phyloP scores from a whole-genome alignment of 1,140 invertebrate species.

The Drosophila nigromelanica region DNA sequence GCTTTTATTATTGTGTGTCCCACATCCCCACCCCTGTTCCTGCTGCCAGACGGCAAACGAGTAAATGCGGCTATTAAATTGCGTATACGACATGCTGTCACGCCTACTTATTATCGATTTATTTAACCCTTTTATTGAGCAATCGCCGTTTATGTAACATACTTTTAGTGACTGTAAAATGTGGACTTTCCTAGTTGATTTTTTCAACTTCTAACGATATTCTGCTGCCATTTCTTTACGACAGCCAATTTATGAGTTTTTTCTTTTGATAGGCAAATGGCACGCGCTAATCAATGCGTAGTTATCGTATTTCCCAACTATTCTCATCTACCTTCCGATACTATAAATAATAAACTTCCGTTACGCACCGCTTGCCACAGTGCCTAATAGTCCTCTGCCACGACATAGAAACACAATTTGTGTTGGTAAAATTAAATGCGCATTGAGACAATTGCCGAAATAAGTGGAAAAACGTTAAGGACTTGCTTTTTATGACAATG shows the following conservation, averaged over 20 bases:
- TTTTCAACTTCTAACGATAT: conserved; percentile 13
- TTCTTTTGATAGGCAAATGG: conserved; percentile 69
- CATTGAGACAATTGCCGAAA: conserved; percentile 68
- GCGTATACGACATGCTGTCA: conserved; percentile 60
- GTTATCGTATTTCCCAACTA: conserved; percentile 20
- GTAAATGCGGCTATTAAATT: conserved; percentile 69
- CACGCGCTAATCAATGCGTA: conserved; percentile 74
- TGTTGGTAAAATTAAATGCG: conserved; percentile 67
- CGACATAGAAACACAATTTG: conserved; percentile 58
- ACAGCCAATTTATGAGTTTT: conserved; percentile 62
- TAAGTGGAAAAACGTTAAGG: conserved; percentile 58
- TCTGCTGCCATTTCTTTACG: conserved; percentile 53
- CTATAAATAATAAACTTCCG: conserved; percentile 55
- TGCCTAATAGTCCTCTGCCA: conserved; percentile 62
- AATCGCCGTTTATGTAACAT: neutral
- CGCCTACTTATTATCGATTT: conserved; percentile 50
- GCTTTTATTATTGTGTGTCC: conserved; percentile 26
- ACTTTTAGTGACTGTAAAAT: conserved; percentile 68
- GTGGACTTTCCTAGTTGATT: conserved; percentile 33
- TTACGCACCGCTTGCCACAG: conserved; percentile 68
- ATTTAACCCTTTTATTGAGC: conserved; percentile 32
- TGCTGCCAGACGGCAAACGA: conserved; percentile 1
- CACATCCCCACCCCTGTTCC: too few relatives aligned
- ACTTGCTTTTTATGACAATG: conserved; percentile 6
- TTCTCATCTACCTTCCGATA: neutral